phyloP scores from a whole-genome alignment of 2,797 vertebrate genomes.

The Sebastes hubbsi region DNA sequence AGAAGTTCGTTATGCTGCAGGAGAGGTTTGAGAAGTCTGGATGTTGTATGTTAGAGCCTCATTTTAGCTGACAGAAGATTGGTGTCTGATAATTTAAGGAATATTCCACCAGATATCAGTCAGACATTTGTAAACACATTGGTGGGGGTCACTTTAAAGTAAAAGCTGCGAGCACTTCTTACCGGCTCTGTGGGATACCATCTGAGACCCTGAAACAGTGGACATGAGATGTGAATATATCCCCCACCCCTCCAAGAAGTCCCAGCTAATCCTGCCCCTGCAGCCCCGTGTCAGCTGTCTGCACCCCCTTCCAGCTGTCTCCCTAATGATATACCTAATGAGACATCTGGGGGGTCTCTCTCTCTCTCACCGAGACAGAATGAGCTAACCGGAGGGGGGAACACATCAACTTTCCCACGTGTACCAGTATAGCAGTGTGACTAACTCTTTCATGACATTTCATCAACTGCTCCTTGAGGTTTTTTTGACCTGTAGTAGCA shows the following conservation, averaged over 20 bases:
- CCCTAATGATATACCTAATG: constrained; percentile 86
- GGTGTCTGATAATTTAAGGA: neutral
- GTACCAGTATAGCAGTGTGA: constrained; percentile 55
- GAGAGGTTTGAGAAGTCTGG: neutral
- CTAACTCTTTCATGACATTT: constrained; percentile 65
- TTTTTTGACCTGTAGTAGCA: constrained; percentile 37
- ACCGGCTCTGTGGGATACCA: constrained; percentile 13
- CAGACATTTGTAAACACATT: neutral
- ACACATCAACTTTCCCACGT: constrained; percentile 68
- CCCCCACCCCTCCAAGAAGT: constrained; percentile 34
- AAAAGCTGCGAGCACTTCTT: neutral
- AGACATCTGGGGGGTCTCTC: constrained; percentile 80
- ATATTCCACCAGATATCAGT: neutral
- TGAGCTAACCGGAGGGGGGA: constrained; percentile 36
- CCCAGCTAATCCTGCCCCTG: constrained; percentile 69
- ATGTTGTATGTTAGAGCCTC: neutral
- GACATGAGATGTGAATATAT: constrained; percentile 44
- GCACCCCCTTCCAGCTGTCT: constrained; percentile 80
- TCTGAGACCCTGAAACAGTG: constrained; percentile 32
- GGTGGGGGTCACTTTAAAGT: neutral
- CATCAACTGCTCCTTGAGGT: constrained; percentile 49
- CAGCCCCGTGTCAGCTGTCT: constrained; percentile 76
- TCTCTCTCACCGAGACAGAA: constrained; percentile 45
- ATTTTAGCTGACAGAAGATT: neutral
- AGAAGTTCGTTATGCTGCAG: neutral